phyloP scores from a whole-genome alignment of 35 echinoderm and acorn worm species.

The Chiridota heheva region DNA sequence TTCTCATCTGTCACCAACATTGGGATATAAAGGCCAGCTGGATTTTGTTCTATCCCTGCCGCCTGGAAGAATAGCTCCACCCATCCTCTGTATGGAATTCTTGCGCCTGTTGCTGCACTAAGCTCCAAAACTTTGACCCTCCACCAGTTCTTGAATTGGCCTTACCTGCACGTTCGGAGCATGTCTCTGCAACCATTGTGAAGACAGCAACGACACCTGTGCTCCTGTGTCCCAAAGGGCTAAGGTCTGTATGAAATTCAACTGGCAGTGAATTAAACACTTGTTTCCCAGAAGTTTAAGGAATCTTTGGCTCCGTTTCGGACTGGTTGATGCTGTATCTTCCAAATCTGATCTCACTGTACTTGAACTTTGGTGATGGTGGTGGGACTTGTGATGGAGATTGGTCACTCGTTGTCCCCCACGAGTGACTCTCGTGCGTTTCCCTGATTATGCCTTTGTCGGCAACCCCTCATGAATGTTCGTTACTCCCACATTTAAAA shows the following conservation, averaged over 20 bases:
- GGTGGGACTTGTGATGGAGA: conserved; percentile 3
- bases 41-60: too few species aligned
- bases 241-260: background rate
- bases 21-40: too few species aligned
- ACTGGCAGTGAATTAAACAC: conserved; percentile 38
- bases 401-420: conserved; percentile 29
- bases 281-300: conserved; percentile 42
- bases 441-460: conserved; percentile 17
- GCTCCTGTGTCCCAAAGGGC: conserved; percentile 74
- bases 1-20: too few species aligned
- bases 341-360: conserved; percentile 1
- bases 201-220: conserved; percentile 63
- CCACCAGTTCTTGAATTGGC: conserved; percentile 18
- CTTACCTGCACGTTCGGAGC: conserved; percentile 27
- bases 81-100: too few species aligned
- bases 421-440: conserved; percentile 37
- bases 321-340: background rate
- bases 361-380: background rate
- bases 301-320: conserved; percentile 6
- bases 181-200: conserved; percentile 27
- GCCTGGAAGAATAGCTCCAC: too few species aligned
- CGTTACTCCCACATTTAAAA: conserved; percentile 62
- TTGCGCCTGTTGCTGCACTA: too few species aligned
- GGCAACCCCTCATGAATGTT: conserved; percentile 60
- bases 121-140: too few species aligned